phyloP scores from a whole-genome alignment of 2,888 invertebrate genomes.

The Rhimphoctona megacephalus region DNA sequence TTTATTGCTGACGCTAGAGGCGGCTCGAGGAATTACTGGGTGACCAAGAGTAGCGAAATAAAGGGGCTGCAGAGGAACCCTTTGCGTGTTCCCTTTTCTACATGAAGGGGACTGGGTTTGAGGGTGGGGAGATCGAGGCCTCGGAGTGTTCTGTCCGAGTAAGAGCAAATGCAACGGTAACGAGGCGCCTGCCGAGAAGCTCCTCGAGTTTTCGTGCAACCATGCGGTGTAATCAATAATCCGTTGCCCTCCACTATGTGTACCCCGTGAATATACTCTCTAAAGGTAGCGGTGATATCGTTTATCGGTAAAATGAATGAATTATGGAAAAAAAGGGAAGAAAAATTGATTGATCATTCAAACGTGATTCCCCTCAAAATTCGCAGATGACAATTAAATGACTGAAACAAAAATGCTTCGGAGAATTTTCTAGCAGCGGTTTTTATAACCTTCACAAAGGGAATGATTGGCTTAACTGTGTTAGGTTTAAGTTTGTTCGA shows the following conservation, averaged over 20 bases:
- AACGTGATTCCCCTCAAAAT: not conserved
- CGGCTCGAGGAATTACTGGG: conserved; percentile 30
- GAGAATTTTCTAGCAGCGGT: not conserved
- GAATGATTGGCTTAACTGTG: too few relatives aligned
- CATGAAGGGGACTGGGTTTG: not conserved
- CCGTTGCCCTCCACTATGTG: conserved; percentile 53
- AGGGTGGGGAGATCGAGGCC: conserved; percentile 23
- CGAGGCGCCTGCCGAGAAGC: conserved; percentile 50
- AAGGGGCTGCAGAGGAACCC: conserved; percentile 28
- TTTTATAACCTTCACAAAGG: too few relatives aligned
- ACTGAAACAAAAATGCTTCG: not conserved
- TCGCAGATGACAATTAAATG: not conserved
- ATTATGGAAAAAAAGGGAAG: not conserved
- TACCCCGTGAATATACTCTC: conserved; percentile 45
- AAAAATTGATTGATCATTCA: not conserved
- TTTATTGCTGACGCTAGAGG: conserved; percentile 64
- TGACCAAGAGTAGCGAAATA: conserved; percentile 43
- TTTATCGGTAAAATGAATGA: not conserved
- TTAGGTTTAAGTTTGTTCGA: too few relatives aligned
- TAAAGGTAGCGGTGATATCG: conserved; percentile 10
- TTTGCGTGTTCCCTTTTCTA: conserved; percentile 65
- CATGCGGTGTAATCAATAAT: conserved; percentile 69
- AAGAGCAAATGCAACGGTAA: conserved; percentile 51
- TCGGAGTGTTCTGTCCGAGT: conserved; percentile 50
- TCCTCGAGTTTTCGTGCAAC: conserved; percentile 68